phyloP scores from a whole-genome alignment of 2,113 vertebrate species.

The Hyaena hyaena region DNA sequence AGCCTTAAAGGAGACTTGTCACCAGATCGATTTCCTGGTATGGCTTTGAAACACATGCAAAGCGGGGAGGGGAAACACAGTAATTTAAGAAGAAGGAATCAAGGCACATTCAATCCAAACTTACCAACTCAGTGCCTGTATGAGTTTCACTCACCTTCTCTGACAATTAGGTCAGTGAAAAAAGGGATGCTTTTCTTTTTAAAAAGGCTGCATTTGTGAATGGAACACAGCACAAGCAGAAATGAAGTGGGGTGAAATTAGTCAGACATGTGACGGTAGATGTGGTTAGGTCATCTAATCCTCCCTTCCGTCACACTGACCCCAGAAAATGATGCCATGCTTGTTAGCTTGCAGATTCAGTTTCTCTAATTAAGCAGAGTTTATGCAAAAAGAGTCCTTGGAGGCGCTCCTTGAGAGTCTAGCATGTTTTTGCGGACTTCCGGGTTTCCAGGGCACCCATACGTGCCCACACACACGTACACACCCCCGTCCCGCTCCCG shows the following conservation, averaged over 20 bases:
- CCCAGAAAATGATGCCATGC: fast-evolving
- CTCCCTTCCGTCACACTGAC: not conserved
- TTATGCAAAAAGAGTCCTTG: not conserved
- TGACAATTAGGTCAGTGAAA: not conserved
- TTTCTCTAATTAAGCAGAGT: too few species aligned
- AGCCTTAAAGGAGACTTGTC: not conserved
- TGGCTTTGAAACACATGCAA: not conserved
- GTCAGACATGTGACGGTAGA: not conserved
- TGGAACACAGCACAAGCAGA: not conserved
- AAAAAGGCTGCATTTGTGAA: not conserved
- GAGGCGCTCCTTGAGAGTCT: not conserved
- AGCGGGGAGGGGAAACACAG: not conserved
- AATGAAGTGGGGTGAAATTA: not conserved
- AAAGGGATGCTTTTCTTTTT: not conserved
- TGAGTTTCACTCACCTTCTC: not conserved
- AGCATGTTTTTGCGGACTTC: not conserved
- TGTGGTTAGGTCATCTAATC: not conserved
- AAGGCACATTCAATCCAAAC: not conserved
- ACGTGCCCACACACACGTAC: not conserved
- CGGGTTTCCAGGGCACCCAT: not conserved
- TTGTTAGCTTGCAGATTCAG: not conserved
- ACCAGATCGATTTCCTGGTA: not conserved
- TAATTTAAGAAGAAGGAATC: not conserved
- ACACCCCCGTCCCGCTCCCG: not conserved
- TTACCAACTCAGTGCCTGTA: not conserved